phyloP scores from a whole-genome alignment of 2,113 vertebrate species.

The Rutilus rutilus region DNA sequence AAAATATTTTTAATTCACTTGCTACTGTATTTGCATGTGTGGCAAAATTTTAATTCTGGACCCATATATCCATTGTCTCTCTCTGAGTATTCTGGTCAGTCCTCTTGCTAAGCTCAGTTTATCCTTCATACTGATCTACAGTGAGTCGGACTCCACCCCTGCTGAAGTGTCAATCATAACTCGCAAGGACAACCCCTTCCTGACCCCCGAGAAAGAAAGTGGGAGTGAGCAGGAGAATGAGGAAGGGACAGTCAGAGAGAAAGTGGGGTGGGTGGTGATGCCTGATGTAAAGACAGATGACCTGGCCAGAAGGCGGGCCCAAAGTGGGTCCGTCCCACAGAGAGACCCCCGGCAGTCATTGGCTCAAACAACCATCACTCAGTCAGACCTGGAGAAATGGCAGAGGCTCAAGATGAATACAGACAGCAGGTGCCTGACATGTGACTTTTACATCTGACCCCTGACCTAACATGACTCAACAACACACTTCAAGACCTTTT shows the following conservation, averaged over 20 bases:
- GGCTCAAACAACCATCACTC: constrained; percentile 79
- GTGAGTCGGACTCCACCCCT: constrained; percentile 33
- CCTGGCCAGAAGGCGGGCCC: constrained; percentile 79
- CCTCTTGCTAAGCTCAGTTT: constrained; percentile 11
- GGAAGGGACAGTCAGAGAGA: constrained; percentile 58
- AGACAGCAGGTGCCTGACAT: constrained; percentile 83
- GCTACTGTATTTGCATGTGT: neutral
- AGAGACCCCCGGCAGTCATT: constrained; percentile 73
- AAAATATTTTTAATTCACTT: neutral
- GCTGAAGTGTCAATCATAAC: constrained; percentile 51
- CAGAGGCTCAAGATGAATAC: constrained; percentile 86
- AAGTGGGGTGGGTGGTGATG: constrained; percentile 57
- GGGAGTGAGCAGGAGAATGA: constrained; percentile 22
- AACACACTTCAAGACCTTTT: neutral
- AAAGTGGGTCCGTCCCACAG: constrained; percentile 66
- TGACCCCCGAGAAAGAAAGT: constrained; percentile 36
- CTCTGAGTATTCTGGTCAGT: too few relatives aligned
- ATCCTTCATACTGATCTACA: constrained; percentile 41
- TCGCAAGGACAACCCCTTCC: constrained; percentile 48
- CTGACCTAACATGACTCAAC: constrained; percentile 17
- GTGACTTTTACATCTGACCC: constrained; percentile 30
- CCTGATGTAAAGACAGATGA: constrained; percentile 82
- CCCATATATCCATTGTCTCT: neutral
- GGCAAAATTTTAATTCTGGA: neutral
- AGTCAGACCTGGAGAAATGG: constrained; percentile 92